Base-by-base conservation (phyloP, 2,113 vertebrate genomes). In the Psilopsiagon aymara region DNA sequence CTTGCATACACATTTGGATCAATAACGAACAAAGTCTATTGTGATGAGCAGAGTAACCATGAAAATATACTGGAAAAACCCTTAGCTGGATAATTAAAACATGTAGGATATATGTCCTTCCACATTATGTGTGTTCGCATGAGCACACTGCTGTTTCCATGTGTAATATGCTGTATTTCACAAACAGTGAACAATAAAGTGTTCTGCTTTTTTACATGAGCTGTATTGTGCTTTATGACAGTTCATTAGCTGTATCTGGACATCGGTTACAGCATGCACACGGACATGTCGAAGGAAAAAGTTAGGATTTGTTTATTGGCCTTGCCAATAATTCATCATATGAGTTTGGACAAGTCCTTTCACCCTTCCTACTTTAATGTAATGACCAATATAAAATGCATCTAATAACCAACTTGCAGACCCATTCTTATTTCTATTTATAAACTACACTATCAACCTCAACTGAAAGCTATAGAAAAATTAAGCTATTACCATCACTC, bases 181-280 rank as follows among this genome's bases (percentile, higher is more conserved):
- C 83, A 88, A 88, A 92, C 53, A 80, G 92, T 79, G 74, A 95
- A 95, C 79, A 98, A 98, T 98, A 98, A 98, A 95, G 64, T 46
- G 35, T 92, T 94, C 43, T 88, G 92, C 7, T 91, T 97, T 97
- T 96, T 82, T 19, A 80, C 24, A 17, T 68, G 16, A 25, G 59
- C 41, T 84, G 37, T 66, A 21, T 68, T 84, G 44, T 94, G 82
- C 70, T 88, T 90, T 94, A 81, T 79, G 80, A 80, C 79, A 80
- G 39, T 43, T 91, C 69, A 55, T 20, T 37, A 55, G 10, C 74
- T 85, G 86, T 63, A 60, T 74, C 86, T 49, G 37, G 79, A 49
- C 31, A 19, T 78, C 68, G 49, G 44, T 79, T 64, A 73, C 23
- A 78, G 52, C 25, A 52, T 17, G 71, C 11, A 64, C 18, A 59